Evolutionary conservation across 1,140 invertebrate genomes (phyloP), one percentile per base, ranked within the genome.

Genomic region (Tenebrio molitor): DNA sequence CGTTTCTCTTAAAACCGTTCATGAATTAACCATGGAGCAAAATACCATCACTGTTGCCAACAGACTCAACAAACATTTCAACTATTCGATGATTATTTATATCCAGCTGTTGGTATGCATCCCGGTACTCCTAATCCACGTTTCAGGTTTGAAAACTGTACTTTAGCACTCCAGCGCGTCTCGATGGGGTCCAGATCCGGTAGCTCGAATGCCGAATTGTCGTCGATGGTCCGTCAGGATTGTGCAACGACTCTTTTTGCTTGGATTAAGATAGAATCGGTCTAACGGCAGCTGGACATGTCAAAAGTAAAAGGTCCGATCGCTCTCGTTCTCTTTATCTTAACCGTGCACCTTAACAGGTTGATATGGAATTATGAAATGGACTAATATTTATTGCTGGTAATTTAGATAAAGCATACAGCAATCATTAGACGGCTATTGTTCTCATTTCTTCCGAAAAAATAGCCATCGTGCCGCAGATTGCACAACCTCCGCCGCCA

Each of bases 221-320:
- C n/a, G n/a, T n/a, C n/a, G n/a, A n/a, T n/a, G n/a, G n/a, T n/a
- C n/a, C n/a, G n/a, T n/a, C n/a, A n/a, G n/a, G n/a, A 15, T 50
- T 25, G 50, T 29, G 50, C 23, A 58, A 58, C 50, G 19, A 10
- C 50, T 25, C 23, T 58, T 53, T 53, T 25, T 25, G 21, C 12
- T 12, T 14, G 25, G 12, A 50, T 50, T 50, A 50, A 50, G 44
- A 50, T 50, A 15, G 19, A n/a, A 50, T 50, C 44, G 3, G 23
- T 29, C 29, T 39, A 39, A 39, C 12, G 19, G 19, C 23, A 29
- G 23, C 21, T 14, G 21, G 10, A 58, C 50, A 58, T 58, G 50
- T 58, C 50, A 58, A 58, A 58, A 58, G 50, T 58, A 58, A 58
- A 58, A 58, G 50, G 21, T 8, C 50, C 50, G 50, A 58, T 25